Conservation (phyloP, 2,888 invertebrate species). For the Hypercompe scribonia region DNA sequence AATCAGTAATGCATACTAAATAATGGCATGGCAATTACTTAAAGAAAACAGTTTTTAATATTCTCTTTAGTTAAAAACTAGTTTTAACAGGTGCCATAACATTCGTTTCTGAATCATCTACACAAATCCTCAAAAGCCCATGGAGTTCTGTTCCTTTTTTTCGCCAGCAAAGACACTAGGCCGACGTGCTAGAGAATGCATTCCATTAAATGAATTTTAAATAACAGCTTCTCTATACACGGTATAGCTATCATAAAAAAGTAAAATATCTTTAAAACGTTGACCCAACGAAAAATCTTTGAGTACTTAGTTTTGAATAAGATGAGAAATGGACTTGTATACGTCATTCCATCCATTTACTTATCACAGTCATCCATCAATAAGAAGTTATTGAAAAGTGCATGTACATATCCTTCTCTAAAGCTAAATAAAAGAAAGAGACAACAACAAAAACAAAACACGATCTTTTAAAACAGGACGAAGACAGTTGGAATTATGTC, state of each 20-base stretch:
- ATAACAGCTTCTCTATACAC: background rate
- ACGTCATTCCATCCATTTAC: constrained; percentile 2
- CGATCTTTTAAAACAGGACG: constrained; percentile 31
- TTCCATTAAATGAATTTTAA: no score
- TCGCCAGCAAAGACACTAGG: background rate
- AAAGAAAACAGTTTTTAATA: no score
- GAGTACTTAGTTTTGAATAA: background rate
- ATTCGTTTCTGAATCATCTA: background rate
- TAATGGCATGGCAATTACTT: no score
- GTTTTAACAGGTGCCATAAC: background rate
- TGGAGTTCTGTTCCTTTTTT: background rate
- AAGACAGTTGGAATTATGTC: constrained; percentile 52
- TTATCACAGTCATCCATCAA: constrained; percentile 20
- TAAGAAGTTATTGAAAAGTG: constrained; percentile 7
- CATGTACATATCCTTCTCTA: constrained; percentile 13
- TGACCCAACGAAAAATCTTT: background rate
- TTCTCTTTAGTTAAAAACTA: no score
- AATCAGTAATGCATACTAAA: no score
- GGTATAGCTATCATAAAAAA: background rate
- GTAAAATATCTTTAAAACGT: background rate
- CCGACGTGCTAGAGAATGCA: no score
- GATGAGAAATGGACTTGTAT: background rate
- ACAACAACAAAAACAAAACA: constrained; percentile 23
- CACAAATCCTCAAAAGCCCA: background rate
- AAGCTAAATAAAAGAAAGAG: constrained; percentile 21